Base-by-base conservation (phyloP, 2,888 invertebrate genomes). In the Bruchidius siliquastri region DNA sequence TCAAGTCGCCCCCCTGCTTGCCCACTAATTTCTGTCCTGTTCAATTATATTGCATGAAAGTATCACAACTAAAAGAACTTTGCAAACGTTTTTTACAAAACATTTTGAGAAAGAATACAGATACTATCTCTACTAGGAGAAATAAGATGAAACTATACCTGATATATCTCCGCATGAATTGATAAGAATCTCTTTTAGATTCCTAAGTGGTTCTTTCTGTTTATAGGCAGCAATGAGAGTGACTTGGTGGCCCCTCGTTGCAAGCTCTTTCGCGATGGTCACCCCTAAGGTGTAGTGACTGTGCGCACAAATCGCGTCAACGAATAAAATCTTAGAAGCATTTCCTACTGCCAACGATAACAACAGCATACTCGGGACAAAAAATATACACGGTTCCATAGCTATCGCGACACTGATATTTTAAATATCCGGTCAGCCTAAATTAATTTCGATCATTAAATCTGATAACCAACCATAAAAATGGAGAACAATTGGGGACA, bases 161-260 rank as follows among this genome's bases (percentile, higher is more conserved):
- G n/a, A 21, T n/a, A 22, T 13, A 20, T 10, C 22, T 10, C 18
- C n/a, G 20, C 22, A 26, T 30, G 30, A 69, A 30, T 74, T 73
- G 26, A 79, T 76, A 18, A 78, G 78, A 2, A 81, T 73, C 73
- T 80, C 80, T 4, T 84, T 87, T 20, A 87, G 83, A 82, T 88
- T 88, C 68, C 84, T 82, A 73, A 87, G 84, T 4, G 85, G 85
- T 66, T 82, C 81, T 74, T 86, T 85, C 4, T 86, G 81, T 13
- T 79, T 79, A 73, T 80, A 82, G 0, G 83, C 81, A 69, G 80
- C 83, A 49, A 85, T 79, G n/a, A 84, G 80, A 2, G 84, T 84
- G 13, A 89, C 85, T 72, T 87, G 84, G 79, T 89, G 88, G 2
- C 88, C 88, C 67, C 85, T 79, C 18, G 74, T 74, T 0, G 83